Evolutionary conservation across 2,888 invertebrate genomes (phyloP).

Genomic region (Brachyptera putata): DNA sequence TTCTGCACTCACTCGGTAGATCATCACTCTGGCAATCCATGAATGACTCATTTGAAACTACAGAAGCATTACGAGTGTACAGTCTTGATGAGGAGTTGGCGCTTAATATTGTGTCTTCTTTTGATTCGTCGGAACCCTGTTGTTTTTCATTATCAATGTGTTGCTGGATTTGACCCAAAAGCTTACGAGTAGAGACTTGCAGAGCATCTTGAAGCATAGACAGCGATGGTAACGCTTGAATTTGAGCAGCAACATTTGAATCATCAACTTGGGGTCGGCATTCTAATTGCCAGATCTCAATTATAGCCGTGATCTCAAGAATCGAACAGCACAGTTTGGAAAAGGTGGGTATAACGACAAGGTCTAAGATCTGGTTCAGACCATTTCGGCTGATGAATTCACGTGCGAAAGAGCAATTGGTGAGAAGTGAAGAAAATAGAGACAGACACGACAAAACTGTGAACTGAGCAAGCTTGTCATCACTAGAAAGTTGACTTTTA

Average conservation of each 20-base stretch:
- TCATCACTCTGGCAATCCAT: too few relatives aligned
- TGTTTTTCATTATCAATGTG: background rate
- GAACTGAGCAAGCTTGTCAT: slow-evolving; percentile 40
- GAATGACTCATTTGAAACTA: too few relatives aligned
- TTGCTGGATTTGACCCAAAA: background rate
- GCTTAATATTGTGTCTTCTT: background rate
- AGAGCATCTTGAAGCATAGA: slow-evolving; percentile 30
- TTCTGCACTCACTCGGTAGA: too few relatives aligned
- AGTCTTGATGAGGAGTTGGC: background rate
- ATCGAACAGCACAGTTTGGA: slow-evolving; percentile 57
- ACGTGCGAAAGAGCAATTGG: slow-evolving; percentile 52
- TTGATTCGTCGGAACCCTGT: background rate
- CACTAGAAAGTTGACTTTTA: slow-evolving; percentile 41
- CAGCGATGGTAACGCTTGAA: slow-evolving; percentile 26
- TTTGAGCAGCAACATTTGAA: background rate
- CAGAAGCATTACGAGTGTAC: background rate
- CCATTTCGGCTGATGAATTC: slow-evolving; percentile 57
- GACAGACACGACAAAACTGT: slow-evolving; percentile 57
- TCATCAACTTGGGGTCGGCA: background rate
- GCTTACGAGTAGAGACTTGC: slow-evolving; percentile 3
- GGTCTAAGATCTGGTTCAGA: slow-evolving; percentile 52
- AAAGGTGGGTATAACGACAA: slow-evolving; percentile 53
- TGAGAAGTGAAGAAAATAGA: slow-evolving; percentile 55
- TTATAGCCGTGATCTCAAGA: slow-evolving; percentile 56
- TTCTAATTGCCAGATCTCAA: slow-evolving; percentile 53